Conservation (phyloP, 2,888 invertebrate genomes). For the Malacosoma neustria region DNA sequence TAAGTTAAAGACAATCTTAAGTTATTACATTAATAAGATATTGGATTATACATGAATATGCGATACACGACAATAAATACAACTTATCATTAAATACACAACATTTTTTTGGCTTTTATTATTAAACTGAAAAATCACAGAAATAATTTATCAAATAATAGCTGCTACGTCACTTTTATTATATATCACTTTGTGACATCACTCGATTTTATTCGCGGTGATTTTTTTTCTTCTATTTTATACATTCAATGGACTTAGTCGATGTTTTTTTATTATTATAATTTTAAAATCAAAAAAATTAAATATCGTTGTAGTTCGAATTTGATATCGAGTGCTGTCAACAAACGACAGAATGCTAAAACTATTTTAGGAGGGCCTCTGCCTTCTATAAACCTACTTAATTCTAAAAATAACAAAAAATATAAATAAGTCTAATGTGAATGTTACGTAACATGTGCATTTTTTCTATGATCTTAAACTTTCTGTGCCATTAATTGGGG, state of each 20-base stretch:
- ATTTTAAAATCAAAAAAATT: too few species aligned
- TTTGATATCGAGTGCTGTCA: conserved; percentile 15
- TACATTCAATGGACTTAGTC: too few species aligned
- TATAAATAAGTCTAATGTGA: conserved; percentile 66
- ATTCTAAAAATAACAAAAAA: conserved; percentile 62
- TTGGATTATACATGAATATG: conserved; percentile 1
- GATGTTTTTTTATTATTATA: too few species aligned
- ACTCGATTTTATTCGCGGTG: too few species aligned
- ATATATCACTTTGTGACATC: conserved; percentile 9
- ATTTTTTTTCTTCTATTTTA: too few species aligned
- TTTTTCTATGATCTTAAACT: conserved; percentile 46
- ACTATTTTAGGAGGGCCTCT: conserved; percentile 34
- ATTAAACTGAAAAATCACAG: conserved; percentile 65
- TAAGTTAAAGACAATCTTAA: too few species aligned
- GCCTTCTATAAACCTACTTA: conserved; percentile 45
- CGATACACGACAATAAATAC: conserved; percentile 24
- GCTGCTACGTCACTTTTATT: conserved; percentile 24
- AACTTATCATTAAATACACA: conserved; percentile 44
- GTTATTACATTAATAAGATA: conserved; percentile 5
- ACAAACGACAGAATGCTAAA: conserved; percentile 15
- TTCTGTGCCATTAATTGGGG: conserved; percentile 46
- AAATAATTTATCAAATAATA: conserved; percentile 29
- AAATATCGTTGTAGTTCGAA: conserved; percentile 17
- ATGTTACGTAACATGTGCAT: conserved; percentile 68
- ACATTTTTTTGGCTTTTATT: conserved; percentile 60